Conservation (phyloP, 2,113 vertebrate species). For the Trematomus loennbergii region DNA sequence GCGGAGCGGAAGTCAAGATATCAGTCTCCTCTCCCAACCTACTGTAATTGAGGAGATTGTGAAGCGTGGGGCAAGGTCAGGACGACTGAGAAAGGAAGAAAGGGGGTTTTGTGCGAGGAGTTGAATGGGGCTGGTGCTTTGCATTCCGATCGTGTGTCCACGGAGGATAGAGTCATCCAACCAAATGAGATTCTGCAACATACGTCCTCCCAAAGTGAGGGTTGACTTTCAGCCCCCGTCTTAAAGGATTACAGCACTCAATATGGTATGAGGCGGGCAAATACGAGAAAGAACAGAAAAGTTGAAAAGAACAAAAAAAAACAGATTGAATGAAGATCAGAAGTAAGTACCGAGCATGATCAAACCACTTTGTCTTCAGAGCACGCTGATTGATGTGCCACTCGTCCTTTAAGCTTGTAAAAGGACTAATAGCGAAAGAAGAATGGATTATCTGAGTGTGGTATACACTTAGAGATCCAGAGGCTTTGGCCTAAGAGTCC, state of each 20-base stretch:
- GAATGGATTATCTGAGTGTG: slow-evolving; percentile 74
- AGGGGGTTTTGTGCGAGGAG: slow-evolving; percentile 69
- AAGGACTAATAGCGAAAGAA: slow-evolving; percentile 65
- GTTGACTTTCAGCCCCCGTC: slow-evolving; percentile 72
- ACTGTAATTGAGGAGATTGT: slow-evolving; percentile 78
- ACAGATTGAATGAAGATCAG: slow-evolving; percentile 57
- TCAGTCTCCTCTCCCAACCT: slow-evolving; percentile 54
- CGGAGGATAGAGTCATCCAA: slow-evolving; percentile 73
- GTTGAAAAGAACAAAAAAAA: slow-evolving; percentile 31
- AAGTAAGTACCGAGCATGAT: slow-evolving; percentile 58
- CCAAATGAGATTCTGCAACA: slow-evolving; percentile 77
- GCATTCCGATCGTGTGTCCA: slow-evolving; percentile 73
- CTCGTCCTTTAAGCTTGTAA: slow-evolving; percentile 66
- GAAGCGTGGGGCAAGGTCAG: slow-evolving; percentile 69
- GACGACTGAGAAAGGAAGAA: slow-evolving; percentile 64
- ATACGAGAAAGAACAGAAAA: slow-evolving; percentile 37
- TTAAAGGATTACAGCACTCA: slow-evolving; percentile 74
- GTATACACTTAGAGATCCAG: slow-evolving; percentile 62
- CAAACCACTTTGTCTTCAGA: slow-evolving; percentile 68
- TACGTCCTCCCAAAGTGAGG: slow-evolving; percentile 60
- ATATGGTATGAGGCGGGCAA: slow-evolving; percentile 19
- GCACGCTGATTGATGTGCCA: slow-evolving; percentile 69
- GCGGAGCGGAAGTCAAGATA: slow-evolving; percentile 61
- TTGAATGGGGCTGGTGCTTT: slow-evolving; percentile 70
- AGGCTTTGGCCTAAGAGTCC: slow-evolving; percentile 61